Conservation (phyloP, 2,797 vertebrate genomes). For the Heterohyrax brucei region DNA sequence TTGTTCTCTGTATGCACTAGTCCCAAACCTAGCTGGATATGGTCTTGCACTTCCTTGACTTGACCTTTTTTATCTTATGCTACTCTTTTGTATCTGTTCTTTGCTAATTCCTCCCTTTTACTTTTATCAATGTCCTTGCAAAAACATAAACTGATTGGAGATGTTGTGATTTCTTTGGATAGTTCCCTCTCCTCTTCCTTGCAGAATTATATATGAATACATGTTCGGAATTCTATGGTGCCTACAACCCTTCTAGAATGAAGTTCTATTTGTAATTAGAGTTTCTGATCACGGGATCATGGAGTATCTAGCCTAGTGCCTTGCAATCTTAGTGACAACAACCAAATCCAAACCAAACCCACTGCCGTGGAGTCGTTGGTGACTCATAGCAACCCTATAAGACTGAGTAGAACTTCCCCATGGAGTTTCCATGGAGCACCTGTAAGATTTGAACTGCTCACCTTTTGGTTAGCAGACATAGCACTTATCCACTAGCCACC, state of each 20-base stretch:
- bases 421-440: too few relatives aligned
- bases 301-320: not conserved
- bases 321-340: not conserved
- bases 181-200: slow-evolving; percentile 51
- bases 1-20: not conserved
- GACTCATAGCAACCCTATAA: too few relatives aligned
- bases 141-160: slow-evolving; percentile 54
- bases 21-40: not conserved
- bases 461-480: too few relatives aligned
- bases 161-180: slow-evolving; percentile 51
- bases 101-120: slow-evolving; percentile 44
- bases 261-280: slow-evolving; percentile 44
- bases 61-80: slow-evolving; percentile 48
- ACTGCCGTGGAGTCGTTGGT: too few relatives aligned
- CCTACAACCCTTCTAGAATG: slow-evolving; percentile 48
- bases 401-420: too few relatives aligned
- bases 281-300: not conserved
- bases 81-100: slow-evolving; percentile 41
- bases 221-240: slow-evolving; percentile 29
- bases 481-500: too few relatives aligned
- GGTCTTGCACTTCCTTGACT: not conserved
- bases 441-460: too few relatives aligned
- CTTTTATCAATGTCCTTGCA: slow-evolving; percentile 49
- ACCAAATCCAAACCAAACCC: not conserved
- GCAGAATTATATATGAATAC: not conserved